These are phyloP conservation scores for Ormyrus pomaceus DNA, from an alignment of 2,888 invertebrate species.

Conservation along the genomic window DNA sequence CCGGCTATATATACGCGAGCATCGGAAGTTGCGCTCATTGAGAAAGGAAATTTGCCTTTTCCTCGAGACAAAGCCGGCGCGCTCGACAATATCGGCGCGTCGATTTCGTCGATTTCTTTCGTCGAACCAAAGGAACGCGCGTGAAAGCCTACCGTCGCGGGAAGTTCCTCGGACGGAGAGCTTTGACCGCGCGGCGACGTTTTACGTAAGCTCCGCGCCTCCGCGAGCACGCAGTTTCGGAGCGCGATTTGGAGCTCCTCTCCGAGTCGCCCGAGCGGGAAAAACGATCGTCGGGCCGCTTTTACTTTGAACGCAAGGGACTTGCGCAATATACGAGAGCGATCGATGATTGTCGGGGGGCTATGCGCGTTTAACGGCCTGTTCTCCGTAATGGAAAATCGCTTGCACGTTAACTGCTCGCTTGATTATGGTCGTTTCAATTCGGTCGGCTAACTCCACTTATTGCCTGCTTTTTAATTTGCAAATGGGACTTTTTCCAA, in stretches of 20 bases:
- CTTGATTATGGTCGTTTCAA: no score
- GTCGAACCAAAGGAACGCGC: no score
- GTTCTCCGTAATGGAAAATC: no score
- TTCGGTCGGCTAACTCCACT: no score
- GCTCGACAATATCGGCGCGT: not conserved
- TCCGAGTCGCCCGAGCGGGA: no score
- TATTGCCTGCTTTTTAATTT: no score
- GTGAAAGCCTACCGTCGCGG: slow-evolving; percentile 3
- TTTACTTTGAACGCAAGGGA: not conserved
- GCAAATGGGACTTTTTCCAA: no score
- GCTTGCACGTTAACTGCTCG: no score
- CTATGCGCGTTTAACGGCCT: no score
- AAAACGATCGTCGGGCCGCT: not conserved
- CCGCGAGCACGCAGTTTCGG: no score
- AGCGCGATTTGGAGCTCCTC: not conserved
- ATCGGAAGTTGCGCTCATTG: slow-evolving; percentile 42
- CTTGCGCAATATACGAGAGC: not conserved
- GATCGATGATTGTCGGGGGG: no score
- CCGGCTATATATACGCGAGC: not conserved
- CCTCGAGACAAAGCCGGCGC: slow-evolving; percentile 4
- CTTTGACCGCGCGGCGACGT: slow-evolving; percentile 2
- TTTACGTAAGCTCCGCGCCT: slow-evolving; percentile 28
- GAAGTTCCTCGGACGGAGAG: slow-evolving; percentile 20
- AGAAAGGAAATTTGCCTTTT: slow-evolving; percentile 50
- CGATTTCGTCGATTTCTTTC: slow-evolving; percentile 18